Conservation (phyloP, 2,113 vertebrate species). For the Hemicordylus capensis region DNA sequence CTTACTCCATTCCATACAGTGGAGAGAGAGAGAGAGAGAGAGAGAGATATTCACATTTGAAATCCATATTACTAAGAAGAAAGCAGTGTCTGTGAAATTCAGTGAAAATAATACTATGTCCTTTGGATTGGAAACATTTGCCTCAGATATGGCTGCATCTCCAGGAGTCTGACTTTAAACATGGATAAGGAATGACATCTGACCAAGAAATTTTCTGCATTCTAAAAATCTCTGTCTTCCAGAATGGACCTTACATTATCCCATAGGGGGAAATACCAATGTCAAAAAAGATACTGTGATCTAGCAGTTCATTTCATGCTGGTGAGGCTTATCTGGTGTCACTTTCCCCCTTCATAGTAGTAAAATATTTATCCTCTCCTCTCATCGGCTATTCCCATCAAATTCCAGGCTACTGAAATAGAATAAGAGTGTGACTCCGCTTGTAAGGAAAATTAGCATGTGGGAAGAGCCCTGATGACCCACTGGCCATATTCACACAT, state of each 20-base stretch:
- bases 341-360: not conserved
- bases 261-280: slow-evolving; percentile 2
- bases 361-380: slow-evolving; percentile 4
- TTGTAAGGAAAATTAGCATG: not conserved
- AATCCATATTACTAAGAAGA: not conserved
- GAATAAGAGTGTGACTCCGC: not conserved
- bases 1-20: too few relatives aligned
- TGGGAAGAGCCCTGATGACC: too few relatives aligned
- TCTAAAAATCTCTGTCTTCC: not conserved
- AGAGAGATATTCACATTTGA: not conserved
- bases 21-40: too few relatives aligned
- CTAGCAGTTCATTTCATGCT: fast-evolving
- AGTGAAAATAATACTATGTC: not conserved
- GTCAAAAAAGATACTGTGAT: slow-evolving; percentile 39
- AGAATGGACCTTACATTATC: slow-evolving; percentile 10
- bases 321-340: fast-evolving
- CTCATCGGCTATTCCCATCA: not conserved
- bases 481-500: too few relatives aligned
- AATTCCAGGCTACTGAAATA: not conserved
- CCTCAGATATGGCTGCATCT: not conserved
- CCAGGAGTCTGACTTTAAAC: not conserved
- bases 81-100: not conserved
- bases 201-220: not conserved
- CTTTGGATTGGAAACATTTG: not conserved
- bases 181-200: slow-evolving; percentile 4